Evolutionary conservation across 1,140 invertebrate species (phyloP).

Genomic region (Bombus consobrinus): DNA sequence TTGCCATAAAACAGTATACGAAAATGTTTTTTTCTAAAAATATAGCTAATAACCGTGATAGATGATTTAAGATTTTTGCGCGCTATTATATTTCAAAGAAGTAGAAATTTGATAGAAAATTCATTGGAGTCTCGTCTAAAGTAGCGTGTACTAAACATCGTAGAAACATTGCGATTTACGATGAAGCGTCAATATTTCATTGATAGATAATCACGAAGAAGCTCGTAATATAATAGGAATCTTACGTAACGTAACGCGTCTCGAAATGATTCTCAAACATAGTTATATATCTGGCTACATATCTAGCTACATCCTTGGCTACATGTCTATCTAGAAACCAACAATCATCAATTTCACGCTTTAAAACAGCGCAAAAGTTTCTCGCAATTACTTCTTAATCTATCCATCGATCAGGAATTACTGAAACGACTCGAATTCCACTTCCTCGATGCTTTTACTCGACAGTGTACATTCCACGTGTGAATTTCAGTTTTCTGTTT

Average conservation of each 20-base stretch:
- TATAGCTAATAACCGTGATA: too few species aligned
- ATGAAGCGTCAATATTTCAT: background rate
- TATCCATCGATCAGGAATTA: background rate
- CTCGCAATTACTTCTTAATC: background rate
- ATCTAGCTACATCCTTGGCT: too few species aligned
- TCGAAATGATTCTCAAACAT: background rate
- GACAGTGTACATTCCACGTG: background rate
- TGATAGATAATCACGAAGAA: background rate
- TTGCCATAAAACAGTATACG: too few species aligned
- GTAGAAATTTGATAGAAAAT: background rate
- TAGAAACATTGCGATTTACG: background rate
- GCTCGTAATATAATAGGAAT: background rate
- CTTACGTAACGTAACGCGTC: background rate
- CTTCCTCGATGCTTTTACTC: background rate
- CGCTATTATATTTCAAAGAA: too few species aligned
- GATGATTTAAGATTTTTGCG: too few species aligned
- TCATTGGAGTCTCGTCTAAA: background rate
- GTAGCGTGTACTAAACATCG: background rate
- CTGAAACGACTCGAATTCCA: background rate
- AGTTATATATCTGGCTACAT: too few species aligned
- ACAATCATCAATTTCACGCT: background rate
- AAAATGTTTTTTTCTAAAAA: too few species aligned
- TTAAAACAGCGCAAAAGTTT: background rate
- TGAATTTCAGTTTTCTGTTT: slow-evolving; percentile 8
- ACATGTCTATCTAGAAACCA: background rate